Conservation (phyloP, 2,797 vertebrate species). For the Benthosema pterotum region DNA sequence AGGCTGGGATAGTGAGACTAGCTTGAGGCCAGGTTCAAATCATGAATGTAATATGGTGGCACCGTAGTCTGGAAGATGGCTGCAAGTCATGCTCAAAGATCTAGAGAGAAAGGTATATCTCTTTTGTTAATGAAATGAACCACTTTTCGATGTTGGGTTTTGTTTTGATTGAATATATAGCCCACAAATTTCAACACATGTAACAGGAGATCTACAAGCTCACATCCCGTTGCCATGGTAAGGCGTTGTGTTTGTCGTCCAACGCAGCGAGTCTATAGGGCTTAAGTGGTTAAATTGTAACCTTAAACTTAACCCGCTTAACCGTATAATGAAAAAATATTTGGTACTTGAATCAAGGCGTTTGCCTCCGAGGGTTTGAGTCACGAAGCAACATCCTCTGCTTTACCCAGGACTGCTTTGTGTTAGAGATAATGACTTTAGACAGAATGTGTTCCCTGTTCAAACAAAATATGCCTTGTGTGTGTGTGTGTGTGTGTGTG, state of each 20-base stretch:
- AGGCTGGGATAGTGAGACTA: not conserved
- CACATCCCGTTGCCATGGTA: too few relatives aligned
- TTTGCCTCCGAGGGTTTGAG: slow-evolving; percentile 18
- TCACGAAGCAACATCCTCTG: slow-evolving; percentile 9
- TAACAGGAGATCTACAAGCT: too few relatives aligned
- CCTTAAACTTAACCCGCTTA: not conserved
- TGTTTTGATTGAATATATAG: too few relatives aligned
- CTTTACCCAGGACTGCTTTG: slow-evolving; percentile 1
- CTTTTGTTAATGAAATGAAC: not conserved
- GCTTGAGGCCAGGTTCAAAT: slow-evolving; percentile 7
- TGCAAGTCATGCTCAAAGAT: not conserved
- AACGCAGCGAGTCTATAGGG: too few relatives aligned
- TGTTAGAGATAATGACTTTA: not conserved
- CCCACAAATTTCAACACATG: too few relatives aligned
- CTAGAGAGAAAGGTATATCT: not conserved
- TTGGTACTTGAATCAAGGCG: slow-evolving; percentile 6
- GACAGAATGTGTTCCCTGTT: not conserved
- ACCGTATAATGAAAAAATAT: slow-evolving; percentile 7
- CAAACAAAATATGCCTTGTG: not conserved
- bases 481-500: not conserved
- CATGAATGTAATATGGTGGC: not conserved
- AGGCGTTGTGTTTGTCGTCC: too few relatives aligned
- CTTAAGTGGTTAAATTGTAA: slow-evolving; percentile 6
- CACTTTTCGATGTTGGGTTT: too few relatives aligned
- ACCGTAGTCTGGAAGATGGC: not conserved